Evolutionary conservation across 2,888 invertebrate genomes (phyloP).

Genomic region (Brenthis hecate): DNA sequence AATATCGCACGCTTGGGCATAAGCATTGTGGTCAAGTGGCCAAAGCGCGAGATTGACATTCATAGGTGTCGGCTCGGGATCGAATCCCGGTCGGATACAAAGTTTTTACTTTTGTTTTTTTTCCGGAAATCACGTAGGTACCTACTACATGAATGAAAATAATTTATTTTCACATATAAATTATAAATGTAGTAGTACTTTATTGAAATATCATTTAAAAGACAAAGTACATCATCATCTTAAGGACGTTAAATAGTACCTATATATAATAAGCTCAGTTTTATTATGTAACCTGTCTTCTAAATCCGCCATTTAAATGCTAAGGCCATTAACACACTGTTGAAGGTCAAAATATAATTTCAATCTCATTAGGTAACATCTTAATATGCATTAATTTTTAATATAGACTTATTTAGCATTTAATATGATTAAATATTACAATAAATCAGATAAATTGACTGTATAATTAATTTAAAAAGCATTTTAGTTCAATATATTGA

Average conservation of each 20-base stretch:
- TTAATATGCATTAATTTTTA: conserved; percentile 33
- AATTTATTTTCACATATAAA: too few species aligned
- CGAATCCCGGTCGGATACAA: too few species aligned
- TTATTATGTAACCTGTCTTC: conserved; percentile 42
- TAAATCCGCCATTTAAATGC: conserved; percentile 45
- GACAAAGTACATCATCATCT: too few species aligned
- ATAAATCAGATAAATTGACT: conserved; percentile 33
- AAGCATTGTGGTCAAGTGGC: too few species aligned
- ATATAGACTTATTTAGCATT: conserved; percentile 10
- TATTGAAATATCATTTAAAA: too few species aligned
- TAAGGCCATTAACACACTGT: conserved; percentile 49
- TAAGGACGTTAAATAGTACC: conserved; percentile 30
- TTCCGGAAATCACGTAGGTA: too few species aligned
- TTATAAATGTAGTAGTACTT: too few species aligned
- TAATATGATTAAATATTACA: conserved; percentile 20
- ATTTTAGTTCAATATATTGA: conserved; percentile 25
- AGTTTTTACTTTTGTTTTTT: too few species aligned
- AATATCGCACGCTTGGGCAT: too few species aligned
- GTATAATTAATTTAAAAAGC: conserved; percentile 21
- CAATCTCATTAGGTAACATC: conserved; percentile 28
- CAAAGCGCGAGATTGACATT: too few species aligned
- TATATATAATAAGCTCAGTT: conserved; percentile 38
- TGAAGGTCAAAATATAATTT: conserved; percentile 39
- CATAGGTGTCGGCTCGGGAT: too few species aligned
- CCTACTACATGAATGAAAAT: too few species aligned